These are phyloP conservation scores for Chaunax sp. DNA, from an alignment of 2,797 vertebrate species.

Conservation along the genomic window DNA sequence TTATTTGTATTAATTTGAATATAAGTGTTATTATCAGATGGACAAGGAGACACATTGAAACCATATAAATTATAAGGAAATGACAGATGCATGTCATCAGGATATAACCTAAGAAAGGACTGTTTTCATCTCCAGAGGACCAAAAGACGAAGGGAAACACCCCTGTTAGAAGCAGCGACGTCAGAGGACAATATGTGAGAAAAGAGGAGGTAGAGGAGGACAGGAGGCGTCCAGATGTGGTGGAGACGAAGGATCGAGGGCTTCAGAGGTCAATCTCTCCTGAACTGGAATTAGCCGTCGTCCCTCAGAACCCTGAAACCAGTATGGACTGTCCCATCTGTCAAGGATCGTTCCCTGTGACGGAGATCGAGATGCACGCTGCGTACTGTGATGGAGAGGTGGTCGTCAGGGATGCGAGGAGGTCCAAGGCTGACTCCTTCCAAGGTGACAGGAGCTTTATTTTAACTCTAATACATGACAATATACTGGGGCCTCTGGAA, in stretches of 20 bases:
- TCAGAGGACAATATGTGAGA: not conserved
- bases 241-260: conserved; percentile 7
- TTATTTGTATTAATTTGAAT: no score
- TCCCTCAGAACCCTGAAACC: conserved; percentile 7
- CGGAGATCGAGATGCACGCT: conserved; percentile 89
- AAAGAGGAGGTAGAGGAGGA: conserved; percentile 30
- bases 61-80: no score
- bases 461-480: not conserved
- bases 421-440: not conserved
- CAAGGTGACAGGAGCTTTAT: conserved; percentile 37
- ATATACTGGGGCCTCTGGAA: no score
- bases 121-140: conserved; percentile 26
- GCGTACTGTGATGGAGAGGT: conserved; percentile 89
- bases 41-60: no score
- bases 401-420: conserved; percentile 14
- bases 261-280: conserved; percentile 13
- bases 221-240: conserved; percentile 1
- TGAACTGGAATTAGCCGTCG: not conserved
- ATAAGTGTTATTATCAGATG: no score
- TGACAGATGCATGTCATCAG: not conserved
- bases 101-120: not conserved
- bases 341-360: conserved; percentile 81
- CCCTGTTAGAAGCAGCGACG: not conserved
- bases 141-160: not conserved
- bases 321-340: conserved; percentile 89